Evolutionary conservation across 2,797 vertebrate species (phyloP), one percentile per base, ranked within the genome.

Genomic region (Phataginus tetradactyla): DNA sequence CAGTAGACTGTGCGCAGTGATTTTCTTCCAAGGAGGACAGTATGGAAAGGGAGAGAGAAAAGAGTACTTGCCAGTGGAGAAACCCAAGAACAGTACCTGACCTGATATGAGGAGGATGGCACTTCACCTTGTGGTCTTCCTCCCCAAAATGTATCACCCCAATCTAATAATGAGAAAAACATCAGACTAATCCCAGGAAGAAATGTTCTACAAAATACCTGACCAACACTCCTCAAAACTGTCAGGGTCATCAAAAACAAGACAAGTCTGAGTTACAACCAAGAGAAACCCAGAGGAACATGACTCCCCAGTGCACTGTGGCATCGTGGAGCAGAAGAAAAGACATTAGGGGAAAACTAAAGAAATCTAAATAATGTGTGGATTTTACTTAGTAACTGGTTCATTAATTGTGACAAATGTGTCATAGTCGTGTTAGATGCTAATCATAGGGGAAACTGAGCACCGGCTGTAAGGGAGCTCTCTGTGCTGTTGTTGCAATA

Each of bases 271-370:
- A 7, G 27, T 53, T 11, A 37, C 7, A 61, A 78, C 20, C 4
- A 53, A 61, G 25, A 34, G 29, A 18, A 61, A 3, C 7, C 42
- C 42, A 7, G 21, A 15, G 66, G 93, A 29, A 93, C 0, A 0
- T 3, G 34, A 29, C 18, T 4, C 3, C 11, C 1, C 37, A 64
- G 32, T 4, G 2, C 25, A 27, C 14, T 0, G 2, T 12, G 72
- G 53, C 37, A 68, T 59, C 51, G 39, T 61, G 34, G 42, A 29
- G 55, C 13, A 32, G 57, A 14, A 42, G 3, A 49, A 49, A 3
- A 0, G 18, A 63, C 7, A 13, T 53, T 12, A 13, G 32, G 17
- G 4, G 20, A 27, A 34, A 64, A 39, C 32, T 34, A 27, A 13
- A 23, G 34, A 34, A 57, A n/a, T 83, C 34, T 9, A 57, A 68